Evolutionary conservation across 1,140 invertebrate species (phyloP).

Genomic region (Pseudomyrmex gracilis): DNA sequence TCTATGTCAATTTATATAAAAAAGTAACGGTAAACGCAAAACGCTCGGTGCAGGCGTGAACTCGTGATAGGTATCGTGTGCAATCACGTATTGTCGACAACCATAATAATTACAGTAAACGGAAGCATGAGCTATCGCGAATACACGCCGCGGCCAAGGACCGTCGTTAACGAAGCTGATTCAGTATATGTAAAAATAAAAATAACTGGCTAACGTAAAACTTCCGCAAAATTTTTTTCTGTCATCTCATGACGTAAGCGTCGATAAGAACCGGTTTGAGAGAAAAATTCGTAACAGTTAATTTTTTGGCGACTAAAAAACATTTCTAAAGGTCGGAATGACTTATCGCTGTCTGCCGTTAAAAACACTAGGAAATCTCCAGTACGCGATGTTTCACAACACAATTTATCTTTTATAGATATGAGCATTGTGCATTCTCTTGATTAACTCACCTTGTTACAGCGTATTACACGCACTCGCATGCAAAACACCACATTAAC

Average conservation of each 20-base stretch:
- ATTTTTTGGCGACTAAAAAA: neutral
- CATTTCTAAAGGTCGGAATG: neutral
- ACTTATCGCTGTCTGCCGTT: neutral
- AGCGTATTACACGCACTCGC: neutral
- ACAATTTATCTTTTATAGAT: conserved; percentile 7
- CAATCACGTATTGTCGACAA: neutral
- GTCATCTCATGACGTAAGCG: no score
- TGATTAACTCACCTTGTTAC: conserved; percentile 46
- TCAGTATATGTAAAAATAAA: neutral
- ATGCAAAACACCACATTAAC: neutral
- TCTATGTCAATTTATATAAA: neutral
- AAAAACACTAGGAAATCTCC: conserved; percentile 27
- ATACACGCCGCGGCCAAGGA: neutral
- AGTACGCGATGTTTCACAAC: neutral
- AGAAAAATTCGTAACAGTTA: neutral
- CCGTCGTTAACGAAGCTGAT: neutral
- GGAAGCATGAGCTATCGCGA: conserved; percentile 9
- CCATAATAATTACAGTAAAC: conserved; percentile 13
- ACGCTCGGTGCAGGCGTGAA: no score
- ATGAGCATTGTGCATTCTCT: neutral
- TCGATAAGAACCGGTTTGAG: neutral
- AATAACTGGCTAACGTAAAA: conserved; percentile 2
- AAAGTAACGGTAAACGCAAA: neutral
- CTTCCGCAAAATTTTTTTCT: neutral
- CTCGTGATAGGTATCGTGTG: neutral